Base-by-base conservation (phyloP, 2,113 vertebrate genomes). In the Cebidichthys violaceus region DNA sequence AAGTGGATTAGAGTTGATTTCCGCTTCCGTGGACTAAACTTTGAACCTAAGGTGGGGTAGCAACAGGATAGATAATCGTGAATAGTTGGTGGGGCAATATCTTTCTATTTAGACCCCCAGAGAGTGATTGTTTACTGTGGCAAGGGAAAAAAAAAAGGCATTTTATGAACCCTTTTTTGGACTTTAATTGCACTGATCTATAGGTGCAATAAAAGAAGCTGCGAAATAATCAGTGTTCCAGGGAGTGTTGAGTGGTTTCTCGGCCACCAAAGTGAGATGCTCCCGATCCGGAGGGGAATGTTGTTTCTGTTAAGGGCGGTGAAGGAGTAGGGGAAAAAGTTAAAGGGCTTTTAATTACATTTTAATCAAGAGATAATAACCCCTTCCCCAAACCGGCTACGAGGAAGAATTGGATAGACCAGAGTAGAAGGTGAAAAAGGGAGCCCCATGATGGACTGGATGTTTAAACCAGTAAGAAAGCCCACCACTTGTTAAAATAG, bases 301-400 rank as follows among this genome's bases (percentile, higher is more conserved):
- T 83, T 89, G 77, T 83, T 91, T 89, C 88, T 86, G 79, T 86
- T 91, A 81, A 92, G 85, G 86, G 90, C 88, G 86, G 37, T 83
- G 80, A 69, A 86, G 79, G 77, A 79, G 86, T 70, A 71, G 70
- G 77, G 29, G 43, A 75, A 60, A 86, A 89, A 86, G 87, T 85
- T 89, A 94, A 93, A 94, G 92, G 74, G 85, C 86, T 93, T 92
- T 91, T 94, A 94, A 95, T 96, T 94, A 93, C 90, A 95, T 93
- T 94, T 95, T 94, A 95, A 95, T 95, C 94, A 94, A 89, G 77
- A 92, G 88, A 91, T 94, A 89, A 92, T 94, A 93, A 92, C 81
- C 78, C 84, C 75, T 86, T 91, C 83, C 79, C 79, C 57, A 79
- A 83, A 85, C 85, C 90, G 81, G 89, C 94, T 93, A 94, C 72